Conservation (phyloP, 2,888 invertebrate genomes). For the Mesorhabditis sp. region DNA sequence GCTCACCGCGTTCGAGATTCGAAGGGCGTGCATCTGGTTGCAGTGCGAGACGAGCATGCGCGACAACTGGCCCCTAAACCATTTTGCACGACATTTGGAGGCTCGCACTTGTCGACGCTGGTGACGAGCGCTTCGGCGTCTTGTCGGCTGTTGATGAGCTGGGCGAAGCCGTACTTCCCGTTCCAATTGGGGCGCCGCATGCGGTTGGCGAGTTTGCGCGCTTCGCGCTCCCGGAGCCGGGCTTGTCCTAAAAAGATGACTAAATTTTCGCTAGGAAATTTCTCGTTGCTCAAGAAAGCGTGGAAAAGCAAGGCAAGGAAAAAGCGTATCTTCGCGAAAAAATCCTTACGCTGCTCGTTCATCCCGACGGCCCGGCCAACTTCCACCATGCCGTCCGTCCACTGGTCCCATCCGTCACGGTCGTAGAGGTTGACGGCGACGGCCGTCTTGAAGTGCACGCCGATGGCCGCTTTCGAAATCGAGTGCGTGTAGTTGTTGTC, state of each 20-base stretch:
- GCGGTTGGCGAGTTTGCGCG: not conserved
- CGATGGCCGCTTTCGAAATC: conserved; percentile 1
- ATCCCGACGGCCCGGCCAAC: conserved; percentile 1
- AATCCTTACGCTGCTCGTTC: not conserved
- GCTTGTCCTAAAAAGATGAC: not conserved
- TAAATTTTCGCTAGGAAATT: too few relatives aligned
- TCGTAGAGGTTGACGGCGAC: not conserved
- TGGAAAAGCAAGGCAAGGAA: too few relatives aligned
- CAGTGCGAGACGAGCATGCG: not conserved
- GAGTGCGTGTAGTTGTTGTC: conserved; percentile 6
- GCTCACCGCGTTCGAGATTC: not conserved
- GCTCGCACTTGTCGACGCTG: not conserved
- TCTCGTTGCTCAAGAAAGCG: too few relatives aligned
- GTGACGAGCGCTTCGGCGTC: not conserved
- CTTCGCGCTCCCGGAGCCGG: not conserved
- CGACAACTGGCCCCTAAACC: not conserved
- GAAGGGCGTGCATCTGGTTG: not conserved
- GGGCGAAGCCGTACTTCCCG: conserved; percentile 3
- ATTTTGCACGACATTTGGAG: not conserved
- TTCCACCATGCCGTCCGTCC: not conserved
- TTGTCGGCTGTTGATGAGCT: not conserved
- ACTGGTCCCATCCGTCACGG: not conserved
- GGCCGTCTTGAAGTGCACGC: not conserved
- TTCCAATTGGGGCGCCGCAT: not conserved
- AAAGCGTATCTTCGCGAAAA: too few relatives aligned